These are phyloP conservation scores for Temnothorax ravouxi DNA, from an alignment of 2,888 invertebrate species.

Conservation along the genomic window DNA sequence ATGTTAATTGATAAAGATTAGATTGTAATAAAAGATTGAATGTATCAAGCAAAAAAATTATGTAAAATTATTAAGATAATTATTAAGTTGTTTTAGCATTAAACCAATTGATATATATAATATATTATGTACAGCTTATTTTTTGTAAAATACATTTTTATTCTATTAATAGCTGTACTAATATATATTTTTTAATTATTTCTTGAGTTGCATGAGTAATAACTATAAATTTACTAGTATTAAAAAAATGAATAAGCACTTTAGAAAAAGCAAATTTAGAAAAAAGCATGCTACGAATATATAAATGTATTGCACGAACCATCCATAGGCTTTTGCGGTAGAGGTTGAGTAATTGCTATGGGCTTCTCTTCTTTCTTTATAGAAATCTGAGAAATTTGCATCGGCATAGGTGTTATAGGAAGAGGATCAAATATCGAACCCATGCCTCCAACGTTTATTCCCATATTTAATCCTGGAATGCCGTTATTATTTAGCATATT, in stretches of 20 bases:
- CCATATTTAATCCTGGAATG: conserved; percentile 86
- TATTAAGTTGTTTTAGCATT: neutral
- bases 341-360: conserved; percentile 90
- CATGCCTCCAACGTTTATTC: conserved; percentile 87
- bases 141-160: conserved; percentile 1
- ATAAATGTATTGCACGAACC: conserved; percentile 77
- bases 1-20: neutral
- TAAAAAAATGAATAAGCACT: neutral
- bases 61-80: neutral
- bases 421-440: conserved; percentile 90
- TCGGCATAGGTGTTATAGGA: conserved; percentile 85
- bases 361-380: conserved; percentile 89
- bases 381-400: conserved; percentile 86
- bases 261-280: neutral
- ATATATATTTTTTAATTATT: neutral
- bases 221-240: neutral
- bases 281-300: neutral
- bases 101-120: neutral
- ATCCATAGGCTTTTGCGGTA: conserved; percentile 84
- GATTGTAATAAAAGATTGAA: neutral
- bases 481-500: conserved; percentile 87
- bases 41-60: neutral
- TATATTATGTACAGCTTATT: neutral
- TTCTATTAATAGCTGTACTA: neutral
- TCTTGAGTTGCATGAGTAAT: neutral